phyloP scores from a whole-genome alignment of 2,113 vertebrate genomes.

The Trinectes maculatus region DNA sequence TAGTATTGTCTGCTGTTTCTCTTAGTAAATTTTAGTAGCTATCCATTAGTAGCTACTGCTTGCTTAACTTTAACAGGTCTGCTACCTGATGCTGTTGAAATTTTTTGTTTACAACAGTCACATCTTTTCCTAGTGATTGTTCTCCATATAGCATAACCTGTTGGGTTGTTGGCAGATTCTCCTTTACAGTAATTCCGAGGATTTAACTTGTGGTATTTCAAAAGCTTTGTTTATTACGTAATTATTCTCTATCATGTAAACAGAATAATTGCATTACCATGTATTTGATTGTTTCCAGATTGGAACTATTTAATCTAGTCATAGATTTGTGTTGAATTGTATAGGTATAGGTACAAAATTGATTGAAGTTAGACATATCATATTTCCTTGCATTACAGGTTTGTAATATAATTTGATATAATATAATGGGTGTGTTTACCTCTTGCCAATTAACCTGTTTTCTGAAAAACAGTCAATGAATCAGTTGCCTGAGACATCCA shows the following conservation, averaged over 20 bases:
- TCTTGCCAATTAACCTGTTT: slow-evolving; percentile 28
- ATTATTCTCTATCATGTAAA: no score
- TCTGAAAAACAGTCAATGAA: slow-evolving; percentile 31
- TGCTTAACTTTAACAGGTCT: slow-evolving; percentile 16
- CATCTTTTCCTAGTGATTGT: slow-evolving; percentile 8
- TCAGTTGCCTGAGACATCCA: slow-evolving; percentile 34
- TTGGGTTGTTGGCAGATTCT: slow-evolving; percentile 5
- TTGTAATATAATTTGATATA: slow-evolving; percentile 7
- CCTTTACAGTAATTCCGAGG: background rate
- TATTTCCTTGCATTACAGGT: background rate
- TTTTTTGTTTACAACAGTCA: slow-evolving; percentile 8
- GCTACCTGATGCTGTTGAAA: slow-evolving; percentile 6
- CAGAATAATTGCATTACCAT: no score
- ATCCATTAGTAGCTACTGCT: no score
- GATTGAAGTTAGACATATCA: background rate
- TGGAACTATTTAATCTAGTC: background rate
- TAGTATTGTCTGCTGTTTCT: slow-evolving; percentile 5
- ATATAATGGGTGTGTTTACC: slow-evolving; percentile 26
- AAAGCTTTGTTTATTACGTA: background rate
- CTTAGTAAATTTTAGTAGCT: slow-evolving; percentile 8
- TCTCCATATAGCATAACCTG: slow-evolving; percentile 8
- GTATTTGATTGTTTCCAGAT: no score
- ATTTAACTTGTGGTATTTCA: background rate
- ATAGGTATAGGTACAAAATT: background rate
- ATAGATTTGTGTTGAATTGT: background rate